Evolutionary conservation across 1,140 invertebrate species (phyloP).

Genomic region (Eurosta solidaginis): DNA sequence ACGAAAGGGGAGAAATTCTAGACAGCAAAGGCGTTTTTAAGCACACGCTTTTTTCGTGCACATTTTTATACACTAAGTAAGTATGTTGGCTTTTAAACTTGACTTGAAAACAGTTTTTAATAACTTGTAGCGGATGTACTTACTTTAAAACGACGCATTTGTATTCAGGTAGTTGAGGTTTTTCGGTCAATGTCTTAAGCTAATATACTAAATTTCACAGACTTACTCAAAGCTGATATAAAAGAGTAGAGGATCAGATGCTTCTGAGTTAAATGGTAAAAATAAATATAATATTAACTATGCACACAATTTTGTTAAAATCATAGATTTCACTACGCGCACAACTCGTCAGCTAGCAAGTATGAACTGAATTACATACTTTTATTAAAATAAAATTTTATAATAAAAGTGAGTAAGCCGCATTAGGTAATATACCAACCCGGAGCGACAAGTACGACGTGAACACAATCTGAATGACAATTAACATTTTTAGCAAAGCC

Average conservation of each 20-base stretch:
- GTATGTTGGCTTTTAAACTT: background rate
- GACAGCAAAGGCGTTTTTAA: background rate
- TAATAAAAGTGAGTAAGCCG: background rate
- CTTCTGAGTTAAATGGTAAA: too few species aligned
- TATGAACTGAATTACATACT: background rate
- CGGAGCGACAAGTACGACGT: background rate
- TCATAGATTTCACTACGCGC: background rate
- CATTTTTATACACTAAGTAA: background rate
- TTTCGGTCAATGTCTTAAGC: background rate
- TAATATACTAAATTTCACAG: background rate
- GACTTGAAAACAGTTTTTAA: background rate
- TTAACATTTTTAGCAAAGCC: constrained; percentile 14
- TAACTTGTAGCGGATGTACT: background rate
- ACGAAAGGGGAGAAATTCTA: background rate
- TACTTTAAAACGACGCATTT: too few species aligned
- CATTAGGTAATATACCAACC: background rate
- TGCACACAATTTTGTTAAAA: too few species aligned
- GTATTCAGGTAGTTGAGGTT: background rate
- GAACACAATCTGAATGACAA: constrained; percentile 15
- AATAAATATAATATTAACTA: too few species aligned
- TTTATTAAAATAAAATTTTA: background rate
- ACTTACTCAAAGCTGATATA: too few species aligned
- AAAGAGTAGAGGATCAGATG: too few species aligned
- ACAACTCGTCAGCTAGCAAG: background rate
- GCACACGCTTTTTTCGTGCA: background rate